Evolutionary conservation across 2,797 vertebrate species (phyloP).

Genomic region (Phylloscopus collybita): DNA sequence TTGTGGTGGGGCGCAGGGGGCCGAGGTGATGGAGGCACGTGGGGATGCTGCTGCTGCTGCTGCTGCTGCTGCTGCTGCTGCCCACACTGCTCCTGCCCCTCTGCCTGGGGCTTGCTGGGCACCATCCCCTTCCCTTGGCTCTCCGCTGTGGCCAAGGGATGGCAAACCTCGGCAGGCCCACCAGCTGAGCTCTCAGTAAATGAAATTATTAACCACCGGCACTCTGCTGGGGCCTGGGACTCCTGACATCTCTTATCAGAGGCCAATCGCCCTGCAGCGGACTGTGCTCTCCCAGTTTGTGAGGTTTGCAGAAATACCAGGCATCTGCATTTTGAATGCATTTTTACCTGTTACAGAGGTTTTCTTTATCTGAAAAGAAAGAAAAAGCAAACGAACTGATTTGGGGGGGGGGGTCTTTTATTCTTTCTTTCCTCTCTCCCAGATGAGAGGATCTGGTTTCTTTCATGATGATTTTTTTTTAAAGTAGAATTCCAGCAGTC

Average conservation of each 20-base stretch:
- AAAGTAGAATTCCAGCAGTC: conserved; percentile 69
- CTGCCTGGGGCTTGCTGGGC: background rate
- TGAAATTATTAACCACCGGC: background rate
- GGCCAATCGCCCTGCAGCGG: background rate
- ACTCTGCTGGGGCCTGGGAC: too few relatives aligned
- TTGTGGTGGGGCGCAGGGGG: background rate
- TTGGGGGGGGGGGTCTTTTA: background rate
- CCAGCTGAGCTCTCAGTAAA: background rate
- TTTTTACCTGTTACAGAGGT: conserved; percentile 32
- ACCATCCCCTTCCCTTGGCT: background rate
- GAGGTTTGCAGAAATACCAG: conserved; percentile 31
- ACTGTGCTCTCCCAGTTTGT: background rate
- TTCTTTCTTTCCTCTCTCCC: background rate
- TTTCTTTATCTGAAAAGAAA: background rate
- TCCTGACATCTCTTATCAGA: background rate
- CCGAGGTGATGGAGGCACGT: fast-evolving
- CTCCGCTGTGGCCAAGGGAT: too few relatives aligned
- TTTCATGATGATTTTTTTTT: conserved; percentile 9
- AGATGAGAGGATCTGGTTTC: conserved; percentile 41
- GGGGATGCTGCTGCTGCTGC: background rate
- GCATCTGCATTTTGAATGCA: conserved; percentile 5
- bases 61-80: background rate
- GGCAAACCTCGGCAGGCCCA: background rate
- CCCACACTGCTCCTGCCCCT: background rate
- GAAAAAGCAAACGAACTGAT: background rate